These are phyloP conservation scores for Synchiropus splendidus DNA, from an alignment of 2,113 vertebrate species.

Conservation along the genomic window DNA sequence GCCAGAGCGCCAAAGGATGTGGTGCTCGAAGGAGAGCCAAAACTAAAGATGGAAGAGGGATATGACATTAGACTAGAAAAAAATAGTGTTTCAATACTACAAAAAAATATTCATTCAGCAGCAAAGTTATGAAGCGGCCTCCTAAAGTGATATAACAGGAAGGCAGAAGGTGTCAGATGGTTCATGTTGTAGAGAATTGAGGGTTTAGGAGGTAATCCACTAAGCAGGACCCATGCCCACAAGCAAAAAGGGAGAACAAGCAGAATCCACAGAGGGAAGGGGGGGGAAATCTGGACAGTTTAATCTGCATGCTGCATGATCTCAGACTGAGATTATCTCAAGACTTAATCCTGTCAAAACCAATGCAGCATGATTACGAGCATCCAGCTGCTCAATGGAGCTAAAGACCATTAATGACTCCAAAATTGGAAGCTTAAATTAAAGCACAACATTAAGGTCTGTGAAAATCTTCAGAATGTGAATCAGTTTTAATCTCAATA, in stretches of 20 bases:
- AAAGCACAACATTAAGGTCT: too few relatives aligned
- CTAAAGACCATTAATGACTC: too few relatives aligned
- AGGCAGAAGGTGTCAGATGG: conserved; percentile 19
- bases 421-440: too few relatives aligned
- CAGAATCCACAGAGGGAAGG: conserved; percentile 9
- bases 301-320: conserved; percentile 51
- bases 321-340: conserved; percentile 53
- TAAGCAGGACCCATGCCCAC: conserved; percentile 15
- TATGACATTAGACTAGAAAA: not conserved
- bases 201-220: conserved; percentile 41
- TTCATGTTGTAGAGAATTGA: conserved; percentile 18
- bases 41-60: conserved; percentile 58
- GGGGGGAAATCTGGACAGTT: conserved; percentile 23
- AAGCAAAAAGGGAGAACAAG: conserved; percentile 16
- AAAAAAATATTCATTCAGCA: too few relatives aligned
- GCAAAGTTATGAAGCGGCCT: not conserved
- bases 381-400: too few relatives aligned
- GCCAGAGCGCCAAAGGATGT: conserved; percentile 79
- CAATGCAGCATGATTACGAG: too few relatives aligned
- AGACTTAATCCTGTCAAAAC: conserved; percentile 50
- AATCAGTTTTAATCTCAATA: too few relatives aligned
- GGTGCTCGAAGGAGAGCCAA: conserved; percentile 69
- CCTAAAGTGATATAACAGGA: conserved; percentile 10
- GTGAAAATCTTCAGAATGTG: too few relatives aligned
- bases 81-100: too few relatives aligned